Percentiles rank a stretch among this genome's conserved stretches.
Conservation (phyloP, 1,140 invertebrate genomes). For the Philaenus spumarius region DNA sequence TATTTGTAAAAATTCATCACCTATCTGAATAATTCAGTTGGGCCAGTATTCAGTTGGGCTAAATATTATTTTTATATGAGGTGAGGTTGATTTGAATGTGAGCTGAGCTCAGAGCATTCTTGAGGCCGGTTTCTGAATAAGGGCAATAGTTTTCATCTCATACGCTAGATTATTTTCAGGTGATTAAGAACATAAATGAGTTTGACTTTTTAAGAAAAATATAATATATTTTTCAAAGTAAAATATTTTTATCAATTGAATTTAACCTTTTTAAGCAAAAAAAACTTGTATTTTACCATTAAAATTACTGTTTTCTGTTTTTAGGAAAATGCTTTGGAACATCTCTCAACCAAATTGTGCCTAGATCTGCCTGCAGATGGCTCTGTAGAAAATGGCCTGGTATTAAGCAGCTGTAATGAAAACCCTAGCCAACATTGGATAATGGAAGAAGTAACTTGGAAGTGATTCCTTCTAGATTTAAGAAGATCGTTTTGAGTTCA, state of each 20-base stretch:
- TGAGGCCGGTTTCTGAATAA: too few species aligned
- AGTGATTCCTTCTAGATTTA: too few species aligned
- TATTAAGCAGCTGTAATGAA: conserved; percentile 24
- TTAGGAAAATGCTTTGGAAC: conserved; percentile 44
- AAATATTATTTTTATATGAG: too few species aligned
- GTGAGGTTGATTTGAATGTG: too few species aligned
- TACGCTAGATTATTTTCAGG: conserved; percentile 1
- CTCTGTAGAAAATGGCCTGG: conserved; percentile 21
- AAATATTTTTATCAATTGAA: conserved; percentile 3
- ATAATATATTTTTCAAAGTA: neutral
- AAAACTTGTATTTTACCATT: conserved; percentile 2
- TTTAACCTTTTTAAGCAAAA: conserved; percentile 1
- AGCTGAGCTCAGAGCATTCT: too few species aligned
- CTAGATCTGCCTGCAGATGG: conserved; percentile 38
- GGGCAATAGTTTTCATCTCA: neutral
- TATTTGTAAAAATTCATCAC: too few species aligned
- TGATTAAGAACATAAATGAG: conserved; percentile 3
- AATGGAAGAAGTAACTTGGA: conserved; percentile 29
- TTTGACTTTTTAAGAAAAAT: conserved; percentile 3
- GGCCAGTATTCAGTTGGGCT: too few species aligned
- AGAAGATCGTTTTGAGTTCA: too few species aligned
- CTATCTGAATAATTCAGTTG: too few species aligned
- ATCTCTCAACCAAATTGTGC: conserved; percentile 47
- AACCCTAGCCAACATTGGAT: conserved; percentile 30
- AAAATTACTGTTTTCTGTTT: conserved; percentile 31